Percentiles rank a stretch among this genome's conserved stretches.
Conservation (phyloP, 2,797 vertebrate species). For the Ctenosaura bakeri region DNA sequence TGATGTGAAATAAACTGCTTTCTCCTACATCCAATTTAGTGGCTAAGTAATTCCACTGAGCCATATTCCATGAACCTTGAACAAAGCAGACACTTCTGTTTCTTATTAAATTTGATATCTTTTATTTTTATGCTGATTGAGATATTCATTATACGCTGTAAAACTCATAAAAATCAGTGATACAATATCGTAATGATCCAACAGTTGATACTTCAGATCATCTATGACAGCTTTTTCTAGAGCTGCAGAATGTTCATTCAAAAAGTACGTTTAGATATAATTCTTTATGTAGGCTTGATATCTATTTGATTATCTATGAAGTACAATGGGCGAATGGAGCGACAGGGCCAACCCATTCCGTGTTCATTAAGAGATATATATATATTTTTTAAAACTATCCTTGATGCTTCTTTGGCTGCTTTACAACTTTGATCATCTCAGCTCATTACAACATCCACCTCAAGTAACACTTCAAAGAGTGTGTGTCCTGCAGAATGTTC, state of each 20-base stretch:
- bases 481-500: slow-evolving; percentile 51
- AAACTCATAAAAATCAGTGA: neutral
- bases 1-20: too few relatives aligned
- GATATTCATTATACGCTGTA: neutral
- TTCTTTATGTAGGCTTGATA: neutral
- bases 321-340: slow-evolving; percentile 30
- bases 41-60: neutral
- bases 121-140: neutral
- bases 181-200: too few relatives aligned
- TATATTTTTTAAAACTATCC: slow-evolving; percentile 58
- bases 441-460: slow-evolving; percentile 73
- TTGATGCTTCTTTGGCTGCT: slow-evolving; percentile 72
- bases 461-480: slow-evolving; percentile 72
- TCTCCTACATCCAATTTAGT: neutral
- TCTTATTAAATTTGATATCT: neutral
- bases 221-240: neutral
- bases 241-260: neutral
- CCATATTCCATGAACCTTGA: neutral
- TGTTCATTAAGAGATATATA: slow-evolving; percentile 70
- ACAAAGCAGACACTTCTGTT: neutral
- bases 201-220: too few relatives aligned
- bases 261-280: neutral
- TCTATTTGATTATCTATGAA: slow-evolving; percentile 49
- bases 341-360: slow-evolving; percentile 51
- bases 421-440: slow-evolving; percentile 76